Evolutionary conservation across 2,888 invertebrate genomes (phyloP), one percentile per base, ranked within the genome.

Genomic region (Xylota sylvarum): DNA sequence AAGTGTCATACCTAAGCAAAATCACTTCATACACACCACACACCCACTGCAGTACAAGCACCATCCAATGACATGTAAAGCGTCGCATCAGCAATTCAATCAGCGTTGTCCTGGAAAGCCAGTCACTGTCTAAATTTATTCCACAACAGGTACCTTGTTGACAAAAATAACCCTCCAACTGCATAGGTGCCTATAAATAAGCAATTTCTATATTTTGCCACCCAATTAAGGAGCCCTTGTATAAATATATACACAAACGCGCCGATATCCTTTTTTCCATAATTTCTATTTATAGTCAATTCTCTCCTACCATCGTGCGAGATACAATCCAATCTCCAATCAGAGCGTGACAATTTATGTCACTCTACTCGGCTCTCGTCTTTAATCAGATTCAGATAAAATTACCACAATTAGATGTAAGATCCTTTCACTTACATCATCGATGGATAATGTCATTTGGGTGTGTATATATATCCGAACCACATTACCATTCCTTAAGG

Each of bases 371-470:
- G 37, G 17, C 10, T 7, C 14, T 64, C 48, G 23, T 52, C 72
- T 60, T 58, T 85, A 76, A 81, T 77, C 65, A 72, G 81, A 85
- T 86, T 69, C 77, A 67, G 56, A 82, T 73, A 48, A 82, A 86
- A 82, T 82, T 64, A 82, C 82, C 78, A 50, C 86, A 86, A 86
- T 86, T 86, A 86, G 82, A 82, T 86, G 77, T 58, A 60, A 56
- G 82, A 86, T 77, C 56, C 56, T 60, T 73, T 78, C 62, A 67
- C 62, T 72, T 73, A 74, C 65, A 81, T 46, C 77, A 60, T 73
- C 74, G 55, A 67, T 19, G 14, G 60, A 77, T 76, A 85, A 84
- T 81, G 55, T 72, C 76, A 55, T 69, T 69, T 46, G 32, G 32
- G 46, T 50, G 43, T 69, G 55, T 40, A 50, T 35, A 7, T 62